A percentile compares a stretch with the other conserved stretches of the same genome.
phyloP scores from a whole-genome alignment of 2,797 vertebrate species.

The Centroberyx gerrardi region DNA sequence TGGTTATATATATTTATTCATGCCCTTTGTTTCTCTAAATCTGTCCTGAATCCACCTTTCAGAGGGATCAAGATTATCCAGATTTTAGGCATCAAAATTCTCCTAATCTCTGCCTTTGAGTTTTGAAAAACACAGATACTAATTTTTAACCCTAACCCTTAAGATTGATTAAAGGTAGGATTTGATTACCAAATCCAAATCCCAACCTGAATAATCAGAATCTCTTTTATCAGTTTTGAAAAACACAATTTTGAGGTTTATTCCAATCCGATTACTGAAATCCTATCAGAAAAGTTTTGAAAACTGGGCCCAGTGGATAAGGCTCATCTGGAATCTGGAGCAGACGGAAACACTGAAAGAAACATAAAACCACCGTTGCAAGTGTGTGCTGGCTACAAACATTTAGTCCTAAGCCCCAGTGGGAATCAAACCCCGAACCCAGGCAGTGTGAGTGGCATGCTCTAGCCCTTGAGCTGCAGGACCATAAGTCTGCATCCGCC shows the following conservation, averaged over 20 bases:
- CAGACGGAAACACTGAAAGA: slow-evolving; percentile 42
- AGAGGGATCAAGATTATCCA: slow-evolving; percentile 65
- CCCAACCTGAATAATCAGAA: slow-evolving; percentile 33
- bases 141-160: not conserved
- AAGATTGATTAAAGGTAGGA: slow-evolving; percentile 47
- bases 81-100: slow-evolving; percentile 45
- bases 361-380: slow-evolving; percentile 14
- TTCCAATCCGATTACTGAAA: no score
- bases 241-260: no score
- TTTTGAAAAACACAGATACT: slow-evolving; percentile 41
- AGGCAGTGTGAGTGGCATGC: not conserved
- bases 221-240: slow-evolving; percentile 35
- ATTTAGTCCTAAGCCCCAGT: slow-evolving; percentile 12
- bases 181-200: slow-evolving; percentile 62
- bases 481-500: not conserved
- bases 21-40: slow-evolving; percentile 48
- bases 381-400: not conserved
- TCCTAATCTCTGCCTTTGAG: slow-evolving; percentile 4
- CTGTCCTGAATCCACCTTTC: slow-evolving; percentile 53
- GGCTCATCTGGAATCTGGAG: slow-evolving; percentile 31
- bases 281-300: no score
- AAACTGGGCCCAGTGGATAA: not conserved
- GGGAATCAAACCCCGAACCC: slow-evolving; percentile 19
- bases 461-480: not conserved
- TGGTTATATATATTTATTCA: slow-evolving; percentile 20